These are phyloP conservation scores for Anolis carolinensis DNA, from an alignment of 2,113 vertebrate genomes.

Conservation along the genomic window DNA sequence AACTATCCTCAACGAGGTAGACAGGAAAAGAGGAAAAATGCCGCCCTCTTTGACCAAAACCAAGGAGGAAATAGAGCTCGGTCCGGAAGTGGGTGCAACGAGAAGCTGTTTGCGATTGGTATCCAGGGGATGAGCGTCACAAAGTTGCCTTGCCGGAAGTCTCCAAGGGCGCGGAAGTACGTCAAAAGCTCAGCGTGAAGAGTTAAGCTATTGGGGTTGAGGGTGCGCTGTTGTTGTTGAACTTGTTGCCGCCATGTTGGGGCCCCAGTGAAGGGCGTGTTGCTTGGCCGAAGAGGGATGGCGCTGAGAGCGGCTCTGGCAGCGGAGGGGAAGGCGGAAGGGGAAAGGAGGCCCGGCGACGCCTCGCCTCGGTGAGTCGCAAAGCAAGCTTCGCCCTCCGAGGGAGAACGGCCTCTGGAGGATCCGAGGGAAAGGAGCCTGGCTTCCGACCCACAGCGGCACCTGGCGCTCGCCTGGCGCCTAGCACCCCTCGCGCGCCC, in stretches of 20 bases:
- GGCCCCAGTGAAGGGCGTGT: no score
- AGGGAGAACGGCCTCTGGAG: no score
- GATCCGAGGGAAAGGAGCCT: neutral
- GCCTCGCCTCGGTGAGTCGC: conserved; percentile 31
- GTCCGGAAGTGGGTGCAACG: neutral
- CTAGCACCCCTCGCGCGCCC: no score
- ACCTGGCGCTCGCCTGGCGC: no score
- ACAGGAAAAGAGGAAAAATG: neutral
- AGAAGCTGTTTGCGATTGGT: neutral
- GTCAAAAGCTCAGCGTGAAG: neutral
- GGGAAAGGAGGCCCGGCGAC: neutral
- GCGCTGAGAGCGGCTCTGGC: neutral
- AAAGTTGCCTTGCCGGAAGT: neutral
- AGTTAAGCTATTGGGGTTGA: no score
- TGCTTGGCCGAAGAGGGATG: neutral
- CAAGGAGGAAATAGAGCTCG: no score
- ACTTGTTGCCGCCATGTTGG: no score
- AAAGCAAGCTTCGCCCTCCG: neutral
- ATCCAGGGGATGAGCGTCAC: neutral
- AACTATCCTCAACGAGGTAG: neutral
- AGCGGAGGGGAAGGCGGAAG: neutral
- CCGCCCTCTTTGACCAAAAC: neutral
- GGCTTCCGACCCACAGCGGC: no score
- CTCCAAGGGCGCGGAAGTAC: neutral
- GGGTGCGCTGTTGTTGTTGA: neutral